Evolutionary conservation across 1,140 invertebrate genomes (phyloP).

Genomic region (Chrysomallon squamiferum): DNA sequence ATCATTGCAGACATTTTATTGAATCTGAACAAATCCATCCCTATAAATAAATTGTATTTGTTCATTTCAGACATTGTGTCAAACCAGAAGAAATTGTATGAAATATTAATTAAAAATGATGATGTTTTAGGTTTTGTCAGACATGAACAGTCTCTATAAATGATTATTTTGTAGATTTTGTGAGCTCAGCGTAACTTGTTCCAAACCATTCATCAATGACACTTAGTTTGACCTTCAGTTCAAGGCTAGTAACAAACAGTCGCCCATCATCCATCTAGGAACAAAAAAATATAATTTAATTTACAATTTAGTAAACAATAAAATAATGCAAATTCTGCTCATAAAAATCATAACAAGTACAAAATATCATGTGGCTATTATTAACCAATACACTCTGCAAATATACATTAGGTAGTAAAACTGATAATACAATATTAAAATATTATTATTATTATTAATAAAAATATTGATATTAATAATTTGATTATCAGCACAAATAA

Average conservation of each 20-base stretch:
- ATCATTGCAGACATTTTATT: too few species aligned
- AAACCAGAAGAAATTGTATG: too few species aligned
- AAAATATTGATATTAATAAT: not conserved
- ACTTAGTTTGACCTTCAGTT: conserved; percentile 1
- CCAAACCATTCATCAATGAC: conserved; percentile 26
- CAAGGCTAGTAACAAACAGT: conserved; percentile 13
- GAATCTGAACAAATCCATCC: too few species aligned
- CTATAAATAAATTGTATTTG: too few species aligned
- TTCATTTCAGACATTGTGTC: too few species aligned
- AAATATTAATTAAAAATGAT: too few species aligned
- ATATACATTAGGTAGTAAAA: not conserved
- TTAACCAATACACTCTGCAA: not conserved
- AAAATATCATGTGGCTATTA: not conserved
- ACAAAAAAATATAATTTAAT: not conserved
- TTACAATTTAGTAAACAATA: not conserved
- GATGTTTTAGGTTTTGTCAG: too few species aligned
- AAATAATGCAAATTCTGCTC: too few species aligned
- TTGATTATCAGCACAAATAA: not conserved
- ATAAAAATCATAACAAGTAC: not conserved
- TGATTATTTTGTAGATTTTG: too few species aligned
- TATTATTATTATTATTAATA: not conserved
- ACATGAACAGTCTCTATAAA: too few species aligned
- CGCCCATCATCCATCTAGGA: conserved; percentile 14
- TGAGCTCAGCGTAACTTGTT: conserved; percentile 9
- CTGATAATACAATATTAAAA: not conserved